Evolutionary conservation across 2,888 invertebrate genomes (phyloP), one percentile per base, ranked within the genome.

Genomic region (Sialis fuliginosa): DNA sequence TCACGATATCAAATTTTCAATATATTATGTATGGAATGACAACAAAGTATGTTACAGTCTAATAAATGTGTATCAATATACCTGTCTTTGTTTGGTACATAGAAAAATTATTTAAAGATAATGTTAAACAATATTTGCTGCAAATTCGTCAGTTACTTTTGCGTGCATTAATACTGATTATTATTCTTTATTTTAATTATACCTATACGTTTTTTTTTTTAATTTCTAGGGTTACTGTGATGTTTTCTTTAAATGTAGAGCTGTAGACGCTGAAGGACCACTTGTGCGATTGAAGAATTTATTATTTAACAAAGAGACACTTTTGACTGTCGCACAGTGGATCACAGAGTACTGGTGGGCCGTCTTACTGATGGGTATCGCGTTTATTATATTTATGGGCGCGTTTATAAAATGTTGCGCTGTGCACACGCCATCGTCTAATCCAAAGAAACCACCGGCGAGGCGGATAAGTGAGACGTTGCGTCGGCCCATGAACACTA

Each of bases 351-450:
- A 84, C 63, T 96, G 95, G 93, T 96, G 93, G 86, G 82, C 84
- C 5, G 96, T 97, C 54, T 73, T 96, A 52, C 69, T 97, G 46
- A 86, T 91, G 69, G 87, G 89, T 44, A 83, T 98, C 47, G 84
- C 78, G 48, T 85, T 97, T 61, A 79, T 97, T 47, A 82, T 96
- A 56, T 80, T 93, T 59, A 96, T 98, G 96, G 96, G 92, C 47
- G 72, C 92, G 48, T 98, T 99, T 66, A 96, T 98, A 60, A 97
- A 98, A 66, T 95, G 97, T 65, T 99, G 97, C 66, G 98, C 98
- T 33, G 98, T 99, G 46, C 97, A 99, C 68, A 99, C 98, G 47
- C 98, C 98, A 31, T 93, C 93, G 48, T 93, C 91, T 52, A 98
- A 99, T 74, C 98, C 98, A 6, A 95, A 95, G 65, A 88, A 93